phyloP scores from a whole-genome alignment of 1,140 invertebrate genomes.

The Popillia japonica region DNA sequence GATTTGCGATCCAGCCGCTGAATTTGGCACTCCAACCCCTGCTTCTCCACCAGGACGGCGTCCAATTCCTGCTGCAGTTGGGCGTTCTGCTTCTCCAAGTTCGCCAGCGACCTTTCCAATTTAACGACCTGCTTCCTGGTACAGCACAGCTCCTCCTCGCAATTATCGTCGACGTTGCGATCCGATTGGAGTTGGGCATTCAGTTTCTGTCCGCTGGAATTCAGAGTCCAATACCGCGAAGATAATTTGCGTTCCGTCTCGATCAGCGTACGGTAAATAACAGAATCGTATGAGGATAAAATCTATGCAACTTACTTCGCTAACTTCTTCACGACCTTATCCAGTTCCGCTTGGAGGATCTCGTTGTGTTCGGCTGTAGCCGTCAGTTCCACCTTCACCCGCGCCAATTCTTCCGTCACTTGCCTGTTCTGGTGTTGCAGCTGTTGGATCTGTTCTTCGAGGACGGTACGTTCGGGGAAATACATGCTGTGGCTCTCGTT shows the following conservation, averaged over 20 bases:
- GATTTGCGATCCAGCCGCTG: constrained; percentile 16
- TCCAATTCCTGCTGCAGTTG: constrained; percentile 24
- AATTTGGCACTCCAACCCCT: not conserved
- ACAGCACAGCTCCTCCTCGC: constrained; percentile 21
- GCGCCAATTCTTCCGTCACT: not conserved
- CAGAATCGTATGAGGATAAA: too few relatives aligned
- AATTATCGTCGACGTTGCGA: not conserved
- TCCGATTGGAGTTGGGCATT: constrained; percentile 8
- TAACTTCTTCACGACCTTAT: constrained; percentile 17
- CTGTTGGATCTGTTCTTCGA: constrained; percentile 29
- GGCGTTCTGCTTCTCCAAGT: constrained; percentile 18
- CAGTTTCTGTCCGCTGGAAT: constrained; percentile 24
- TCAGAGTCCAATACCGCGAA: constrained; percentile 4
- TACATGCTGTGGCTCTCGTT: constrained; percentile 1
- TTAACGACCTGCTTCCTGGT: not conserved
- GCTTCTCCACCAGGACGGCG: not conserved
- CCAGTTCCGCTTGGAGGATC: not conserved
- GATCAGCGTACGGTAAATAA: too few relatives aligned
- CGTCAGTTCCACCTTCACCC: not conserved
- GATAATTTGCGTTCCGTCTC: not conserved
- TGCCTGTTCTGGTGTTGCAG: constrained; percentile 15
- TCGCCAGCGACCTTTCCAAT: not conserved
- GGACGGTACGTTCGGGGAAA: constrained; percentile 5
- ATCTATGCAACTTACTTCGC: constrained; percentile 34
- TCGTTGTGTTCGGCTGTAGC: not conserved